phyloP scores from a whole-genome alignment of 2,888 invertebrate genomes.

The Pollenia amentaria region DNA sequence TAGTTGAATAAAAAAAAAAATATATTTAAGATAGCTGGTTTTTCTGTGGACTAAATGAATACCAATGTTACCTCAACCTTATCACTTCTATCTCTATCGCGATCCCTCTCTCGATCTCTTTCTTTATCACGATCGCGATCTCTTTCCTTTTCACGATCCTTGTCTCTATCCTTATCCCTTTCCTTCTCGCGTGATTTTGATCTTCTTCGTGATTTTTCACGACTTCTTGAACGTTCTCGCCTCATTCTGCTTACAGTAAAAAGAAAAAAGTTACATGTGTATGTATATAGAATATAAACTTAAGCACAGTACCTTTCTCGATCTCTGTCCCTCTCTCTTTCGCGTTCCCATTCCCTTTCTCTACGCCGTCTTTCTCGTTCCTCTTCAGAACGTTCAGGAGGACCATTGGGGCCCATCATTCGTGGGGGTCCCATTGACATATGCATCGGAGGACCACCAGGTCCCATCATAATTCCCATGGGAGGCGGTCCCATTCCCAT shows the following conservation, averaged over 20 bases:
- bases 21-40: no score
- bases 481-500: conserved; percentile 77
- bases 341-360: conserved; percentile 81
- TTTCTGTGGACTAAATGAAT: neutral
- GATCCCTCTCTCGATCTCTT: conserved; percentile 85
- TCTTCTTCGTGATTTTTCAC: conserved; percentile 86
- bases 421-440: conserved; percentile 81
- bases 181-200: conserved; percentile 86
- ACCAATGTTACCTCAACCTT: conserved; percentile 70
- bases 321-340: conserved; percentile 82
- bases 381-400: conserved; percentile 70
- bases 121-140: conserved; percentile 74
- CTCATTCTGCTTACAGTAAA: conserved; percentile 61
- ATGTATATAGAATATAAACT: neutral
- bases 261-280: neutral
- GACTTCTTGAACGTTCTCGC: conserved; percentile 80
- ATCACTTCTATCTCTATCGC: conserved; percentile 82
- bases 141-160: conserved; percentile 85
- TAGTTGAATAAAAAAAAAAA: conserved; percentile 28
- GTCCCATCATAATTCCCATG: conserved; percentile 79
- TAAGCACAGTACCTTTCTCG: conserved; percentile 79
- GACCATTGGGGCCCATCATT: conserved; percentile 74
- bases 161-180: conserved; percentile 77
- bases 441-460: conserved; percentile 77
- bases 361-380: conserved; percentile 84